phyloP scores from a whole-genome alignment of 2,113 vertebrate species.

The Tychaedon coryphoeus region DNA sequence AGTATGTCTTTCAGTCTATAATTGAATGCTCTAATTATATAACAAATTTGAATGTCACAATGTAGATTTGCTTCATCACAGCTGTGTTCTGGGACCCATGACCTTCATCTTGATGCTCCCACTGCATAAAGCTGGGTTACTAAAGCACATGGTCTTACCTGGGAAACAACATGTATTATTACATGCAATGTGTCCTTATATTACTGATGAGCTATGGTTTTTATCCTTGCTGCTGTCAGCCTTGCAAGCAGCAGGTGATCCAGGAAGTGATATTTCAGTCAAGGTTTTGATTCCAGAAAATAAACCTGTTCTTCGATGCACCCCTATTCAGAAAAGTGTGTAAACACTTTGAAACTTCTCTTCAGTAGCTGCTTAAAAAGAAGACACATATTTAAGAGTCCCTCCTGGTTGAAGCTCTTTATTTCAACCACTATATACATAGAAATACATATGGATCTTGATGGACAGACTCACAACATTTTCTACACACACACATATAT shows the following conservation, averaged over 20 bases:
- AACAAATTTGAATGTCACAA: background rate
- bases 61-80: background rate
- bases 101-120: background rate
- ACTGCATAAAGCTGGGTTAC: background rate
- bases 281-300: background rate
- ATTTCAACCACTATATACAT: background rate
- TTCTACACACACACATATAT: background rate
- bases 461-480: background rate
- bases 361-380: background rate
- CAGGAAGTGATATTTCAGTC: background rate
- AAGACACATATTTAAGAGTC: background rate
- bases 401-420: background rate
- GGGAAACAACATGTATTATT: background rate
- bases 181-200: too few relatives aligned
- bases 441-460: background rate
- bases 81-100: background rate
- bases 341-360: background rate
- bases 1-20: constrained; percentile 7
- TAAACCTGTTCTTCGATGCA: background rate
- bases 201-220: background rate
- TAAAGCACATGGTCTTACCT: background rate
- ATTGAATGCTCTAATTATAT: constrained; percentile 30
- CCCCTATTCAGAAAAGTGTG: background rate
- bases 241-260: background rate
- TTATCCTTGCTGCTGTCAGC: background rate